phyloP scores from a whole-genome alignment of 1,140 invertebrate species.

The Diploscapter pachys region DNA sequence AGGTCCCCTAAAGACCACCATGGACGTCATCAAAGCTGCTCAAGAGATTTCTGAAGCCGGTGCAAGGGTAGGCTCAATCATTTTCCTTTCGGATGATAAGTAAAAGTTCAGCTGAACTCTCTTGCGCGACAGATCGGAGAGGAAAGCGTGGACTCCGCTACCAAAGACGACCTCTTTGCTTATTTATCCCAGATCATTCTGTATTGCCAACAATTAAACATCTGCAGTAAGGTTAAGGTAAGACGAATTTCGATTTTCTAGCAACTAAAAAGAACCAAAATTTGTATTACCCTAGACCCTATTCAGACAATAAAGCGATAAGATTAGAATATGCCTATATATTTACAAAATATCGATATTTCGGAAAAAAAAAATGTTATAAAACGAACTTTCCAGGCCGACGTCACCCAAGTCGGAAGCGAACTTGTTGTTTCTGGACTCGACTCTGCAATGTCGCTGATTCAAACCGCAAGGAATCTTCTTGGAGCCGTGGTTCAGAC shows the following conservation, averaged over 20 bases:
- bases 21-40: constrained; percentile 98
- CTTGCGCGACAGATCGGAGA: constrained; percentile 93
- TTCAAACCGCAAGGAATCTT: constrained; percentile 96
- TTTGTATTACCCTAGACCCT: neutral
- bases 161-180: constrained; percentile 91
- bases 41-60: constrained; percentile 99
- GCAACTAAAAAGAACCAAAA: neutral
- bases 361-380: constrained; percentile 79
- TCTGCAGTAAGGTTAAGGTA: constrained; percentile 71
- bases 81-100: neutral
- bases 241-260: constrained; percentile 1
- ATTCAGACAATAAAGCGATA: constrained; percentile 67
- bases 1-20: constrained; percentile 94
- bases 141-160: constrained; percentile 74
- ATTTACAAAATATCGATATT: neutral
- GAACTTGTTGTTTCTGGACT: constrained; percentile 90
- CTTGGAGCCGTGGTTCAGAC: constrained; percentile 98
- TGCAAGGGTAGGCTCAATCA: constrained; percentile 68
- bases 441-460: constrained; percentile 94
- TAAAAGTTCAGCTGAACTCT: constrained; percentile 64
- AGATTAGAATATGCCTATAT: constrained; percentile 3
- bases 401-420: constrained; percentile 96
- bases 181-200: constrained; percentile 93
- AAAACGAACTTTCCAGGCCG: constrained; percentile 71
- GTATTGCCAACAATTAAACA: constrained; percentile 98